These are phyloP conservation scores for Psophia crepitans DNA, from an alignment of 2,113 vertebrate genomes.

Conservation along the genomic window DNA sequence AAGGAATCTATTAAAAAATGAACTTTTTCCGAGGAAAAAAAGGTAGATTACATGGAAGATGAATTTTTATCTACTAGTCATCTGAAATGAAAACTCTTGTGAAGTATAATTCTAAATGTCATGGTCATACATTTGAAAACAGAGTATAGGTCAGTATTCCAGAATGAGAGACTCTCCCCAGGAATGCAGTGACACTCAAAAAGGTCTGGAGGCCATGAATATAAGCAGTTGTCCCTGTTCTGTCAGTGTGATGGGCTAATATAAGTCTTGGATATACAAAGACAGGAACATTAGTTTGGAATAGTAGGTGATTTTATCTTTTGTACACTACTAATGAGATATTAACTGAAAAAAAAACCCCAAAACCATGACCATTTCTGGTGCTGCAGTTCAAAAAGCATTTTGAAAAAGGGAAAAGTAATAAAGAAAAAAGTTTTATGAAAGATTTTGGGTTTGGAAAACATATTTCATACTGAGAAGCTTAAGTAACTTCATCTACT, in stretches of 20 bases:
- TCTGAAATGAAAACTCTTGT: background rate
- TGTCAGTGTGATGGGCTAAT: background rate
- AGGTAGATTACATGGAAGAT: background rate
- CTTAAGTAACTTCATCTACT: background rate
- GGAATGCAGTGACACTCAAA: background rate
- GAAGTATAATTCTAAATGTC: background rate
- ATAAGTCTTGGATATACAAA: background rate
- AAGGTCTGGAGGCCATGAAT: background rate
- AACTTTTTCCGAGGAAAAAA: background rate
- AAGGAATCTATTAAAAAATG: background rate
- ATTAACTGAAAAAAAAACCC: background rate
- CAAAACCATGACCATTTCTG: background rate
- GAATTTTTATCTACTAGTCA: background rate
- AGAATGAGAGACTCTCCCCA: background rate
- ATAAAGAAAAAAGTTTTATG: background rate
- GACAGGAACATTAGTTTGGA: background rate
- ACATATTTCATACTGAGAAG: background rate
- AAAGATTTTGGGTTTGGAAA: background rate
- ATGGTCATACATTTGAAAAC: background rate
- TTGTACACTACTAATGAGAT: background rate
- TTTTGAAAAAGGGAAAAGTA: background rate
- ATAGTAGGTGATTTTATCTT: background rate
- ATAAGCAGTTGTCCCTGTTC: background rate
- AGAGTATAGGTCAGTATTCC: background rate
- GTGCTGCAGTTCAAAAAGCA: background rate